Evolutionary conservation across 2,797 vertebrate genomes (phyloP).

Genomic region (Rhinella marina): DNA sequence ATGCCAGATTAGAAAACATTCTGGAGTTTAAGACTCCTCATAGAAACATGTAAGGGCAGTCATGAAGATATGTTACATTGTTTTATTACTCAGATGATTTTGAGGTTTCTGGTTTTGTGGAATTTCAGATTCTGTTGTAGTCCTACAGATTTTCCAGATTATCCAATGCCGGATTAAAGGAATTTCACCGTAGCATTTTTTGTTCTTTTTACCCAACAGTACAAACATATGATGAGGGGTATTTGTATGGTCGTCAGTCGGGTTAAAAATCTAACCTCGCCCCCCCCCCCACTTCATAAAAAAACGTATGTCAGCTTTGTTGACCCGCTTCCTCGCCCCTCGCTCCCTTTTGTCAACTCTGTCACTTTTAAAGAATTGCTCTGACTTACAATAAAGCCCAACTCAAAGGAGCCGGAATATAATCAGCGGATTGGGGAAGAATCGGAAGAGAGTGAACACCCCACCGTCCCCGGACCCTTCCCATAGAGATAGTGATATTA

Average conservation of each 20-base stretch:
- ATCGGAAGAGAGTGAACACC: constrained; percentile 92
- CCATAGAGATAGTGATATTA: constrained; percentile 94
- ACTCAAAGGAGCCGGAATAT: constrained; percentile 96
- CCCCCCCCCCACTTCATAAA: constrained; percentile 82
- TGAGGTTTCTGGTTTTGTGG: background rate
- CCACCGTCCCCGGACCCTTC: constrained; percentile 84
- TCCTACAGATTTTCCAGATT: background rate
- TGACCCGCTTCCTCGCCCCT: constrained; percentile 93
- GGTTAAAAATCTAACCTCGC: constrained; percentile 74
- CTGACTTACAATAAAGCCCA: constrained; percentile 94
- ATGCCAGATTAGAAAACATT: background rate
- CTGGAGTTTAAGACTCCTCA: background rate
- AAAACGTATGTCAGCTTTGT: constrained; percentile 97
- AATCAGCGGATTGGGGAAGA: constrained; percentile 96
- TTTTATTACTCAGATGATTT: background rate
- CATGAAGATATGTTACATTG: background rate
- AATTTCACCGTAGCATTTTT: background rate
- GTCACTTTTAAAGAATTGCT: constrained; percentile 99
- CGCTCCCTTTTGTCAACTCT: constrained; percentile 89
- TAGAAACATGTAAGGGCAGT: too few relatives aligned
- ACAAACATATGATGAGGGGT: background rate
- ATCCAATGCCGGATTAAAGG: background rate
- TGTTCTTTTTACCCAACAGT: background rate
- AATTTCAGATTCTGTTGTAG: background rate
- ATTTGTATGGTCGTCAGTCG: constrained; percentile 61